Evolutionary conservation across 2,113 vertebrate species (phyloP).

Genomic region (Gallinago undulata): DNA sequence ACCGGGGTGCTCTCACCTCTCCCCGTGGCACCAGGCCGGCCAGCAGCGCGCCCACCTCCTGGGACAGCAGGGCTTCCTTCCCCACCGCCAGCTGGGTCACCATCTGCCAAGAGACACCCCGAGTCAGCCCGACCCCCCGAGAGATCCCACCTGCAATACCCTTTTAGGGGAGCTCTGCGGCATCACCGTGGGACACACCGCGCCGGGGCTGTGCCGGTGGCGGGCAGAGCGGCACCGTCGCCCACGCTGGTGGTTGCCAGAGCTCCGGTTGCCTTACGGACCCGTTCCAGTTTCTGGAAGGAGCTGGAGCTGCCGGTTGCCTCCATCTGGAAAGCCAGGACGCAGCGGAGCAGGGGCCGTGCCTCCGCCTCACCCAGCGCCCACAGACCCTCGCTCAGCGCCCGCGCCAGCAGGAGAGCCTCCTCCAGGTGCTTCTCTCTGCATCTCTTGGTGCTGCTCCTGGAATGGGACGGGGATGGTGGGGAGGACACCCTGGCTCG

Average conservation of each 20-base stretch:
- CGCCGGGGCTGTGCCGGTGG: not conserved
- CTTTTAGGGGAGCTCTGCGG: not conserved
- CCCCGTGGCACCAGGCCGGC: not conserved
- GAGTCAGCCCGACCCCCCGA: accelerated
- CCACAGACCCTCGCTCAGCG: slow-evolving; percentile 51
- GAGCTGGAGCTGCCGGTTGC: slow-evolving; percentile 74
- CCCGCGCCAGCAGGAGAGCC: slow-evolving; percentile 72
- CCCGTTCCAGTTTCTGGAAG: slow-evolving; percentile 87
- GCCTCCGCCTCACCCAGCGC: slow-evolving; percentile 27
- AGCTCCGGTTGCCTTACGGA: not conserved
- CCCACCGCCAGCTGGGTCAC: slow-evolving; percentile 33
- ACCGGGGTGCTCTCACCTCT: slow-evolving; percentile 8
- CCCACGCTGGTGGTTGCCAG: not conserved
- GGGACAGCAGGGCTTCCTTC: slow-evolving; percentile 31
- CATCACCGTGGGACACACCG: accelerated
- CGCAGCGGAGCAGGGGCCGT: slow-evolving; percentile 71
- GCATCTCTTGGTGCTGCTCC: slow-evolving; percentile 76
- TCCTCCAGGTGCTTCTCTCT: slow-evolving; percentile 83
- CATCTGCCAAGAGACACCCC: not conserved
- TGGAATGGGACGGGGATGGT: not conserved
- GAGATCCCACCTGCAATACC: accelerated
- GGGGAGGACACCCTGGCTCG: accelerated
- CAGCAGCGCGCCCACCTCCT: slow-evolving; percentile 1
- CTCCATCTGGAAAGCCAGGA: slow-evolving; percentile 82
- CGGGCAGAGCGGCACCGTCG: not conserved